Percentiles rank a stretch among this genome's conserved stretches.
Evolutionary conservation across 2,888 invertebrate genomes (phyloP).

Genomic region (Acanthosoma haemorrhoidale): DNA sequence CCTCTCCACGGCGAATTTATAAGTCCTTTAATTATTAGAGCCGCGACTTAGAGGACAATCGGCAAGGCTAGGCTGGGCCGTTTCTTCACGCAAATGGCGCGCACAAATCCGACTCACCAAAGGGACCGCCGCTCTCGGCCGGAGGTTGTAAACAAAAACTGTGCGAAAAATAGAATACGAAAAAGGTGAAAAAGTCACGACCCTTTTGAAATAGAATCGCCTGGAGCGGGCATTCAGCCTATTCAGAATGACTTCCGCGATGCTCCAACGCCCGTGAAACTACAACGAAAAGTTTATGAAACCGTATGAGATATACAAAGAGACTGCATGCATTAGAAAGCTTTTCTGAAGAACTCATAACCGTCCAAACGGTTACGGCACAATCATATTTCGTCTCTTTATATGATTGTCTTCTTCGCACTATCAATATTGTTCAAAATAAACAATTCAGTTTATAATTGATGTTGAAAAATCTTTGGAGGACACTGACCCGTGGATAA

Average conservation of each 20-base stretch:
- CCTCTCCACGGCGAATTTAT: background rate
- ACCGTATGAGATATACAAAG: too few relatives aligned
- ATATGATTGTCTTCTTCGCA: too few relatives aligned
- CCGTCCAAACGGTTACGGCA: too few relatives aligned
- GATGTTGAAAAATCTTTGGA: too few relatives aligned
- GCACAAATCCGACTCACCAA: background rate
- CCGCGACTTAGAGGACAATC: constrained; percentile 5
- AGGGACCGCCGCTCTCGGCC: background rate
- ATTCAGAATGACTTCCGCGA: background rate
- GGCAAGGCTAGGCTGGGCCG: background rate
- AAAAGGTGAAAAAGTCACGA: constrained; percentile 8
- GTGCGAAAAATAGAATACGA: background rate
- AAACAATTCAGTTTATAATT: too few relatives aligned
- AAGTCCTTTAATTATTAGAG: constrained; percentile 1
- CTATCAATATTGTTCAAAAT: too few relatives aligned
- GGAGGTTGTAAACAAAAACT: background rate
- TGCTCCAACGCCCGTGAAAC: too few relatives aligned
- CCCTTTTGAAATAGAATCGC: background rate
- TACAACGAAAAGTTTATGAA: too few relatives aligned
- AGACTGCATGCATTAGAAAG: too few relatives aligned
- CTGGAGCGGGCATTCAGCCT: background rate
- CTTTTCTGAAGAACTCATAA: too few relatives aligned
- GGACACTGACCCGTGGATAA: too few relatives aligned
- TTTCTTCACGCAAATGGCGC: background rate
- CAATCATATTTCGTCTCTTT: too few relatives aligned